phyloP scores from a whole-genome alignment of 2,113 vertebrate species.

The Nesospiza acunhae region DNA sequence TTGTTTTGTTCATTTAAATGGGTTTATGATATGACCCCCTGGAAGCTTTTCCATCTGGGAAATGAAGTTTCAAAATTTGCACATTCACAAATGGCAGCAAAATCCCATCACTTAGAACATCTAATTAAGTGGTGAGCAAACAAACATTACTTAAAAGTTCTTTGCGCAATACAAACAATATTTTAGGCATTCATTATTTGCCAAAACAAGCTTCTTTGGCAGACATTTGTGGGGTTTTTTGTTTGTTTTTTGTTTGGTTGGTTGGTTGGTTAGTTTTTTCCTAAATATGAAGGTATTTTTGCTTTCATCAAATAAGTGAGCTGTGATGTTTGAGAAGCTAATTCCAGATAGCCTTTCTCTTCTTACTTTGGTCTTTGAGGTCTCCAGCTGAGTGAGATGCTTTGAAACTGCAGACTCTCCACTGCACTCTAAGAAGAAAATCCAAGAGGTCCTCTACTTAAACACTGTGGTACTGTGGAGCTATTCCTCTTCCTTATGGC shows the following conservation, averaged over 20 bases:
- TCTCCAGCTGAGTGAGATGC: not conserved
- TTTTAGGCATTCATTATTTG: conserved; percentile 43
- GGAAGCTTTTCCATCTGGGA: conserved; percentile 26
- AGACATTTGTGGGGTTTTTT: not conserved
- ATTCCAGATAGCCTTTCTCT: not conserved
- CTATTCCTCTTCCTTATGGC: not conserved
- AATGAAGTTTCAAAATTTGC: not conserved
- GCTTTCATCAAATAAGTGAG: not conserved
- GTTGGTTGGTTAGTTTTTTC: not conserved
- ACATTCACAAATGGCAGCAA: conserved; percentile 8
- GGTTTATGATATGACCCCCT: conserved; percentile 23
- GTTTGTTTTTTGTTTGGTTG: not conserved
- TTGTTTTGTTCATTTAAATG: conserved; percentile 35
- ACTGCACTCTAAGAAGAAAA: not conserved
- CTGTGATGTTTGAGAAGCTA: not conserved
- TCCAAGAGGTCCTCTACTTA: not conserved
- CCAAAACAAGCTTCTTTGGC: conserved; percentile 4
- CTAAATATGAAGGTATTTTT: not conserved
- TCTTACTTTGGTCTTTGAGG: not conserved
- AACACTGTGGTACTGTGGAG: not conserved
- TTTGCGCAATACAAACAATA: conserved; percentile 40
- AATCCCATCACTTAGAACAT: conserved; percentile 3
- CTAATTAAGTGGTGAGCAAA: conserved; percentile 41
- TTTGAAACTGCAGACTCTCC: not conserved
- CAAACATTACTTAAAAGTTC: conserved; percentile 53